A percentile compares a stretch with the other conserved stretches of the same genome.
These are phyloP conservation scores for Serranus cabrilla DNA, from an alignment of 2,797 vertebrate species.

Conservation along the genomic window DNA sequence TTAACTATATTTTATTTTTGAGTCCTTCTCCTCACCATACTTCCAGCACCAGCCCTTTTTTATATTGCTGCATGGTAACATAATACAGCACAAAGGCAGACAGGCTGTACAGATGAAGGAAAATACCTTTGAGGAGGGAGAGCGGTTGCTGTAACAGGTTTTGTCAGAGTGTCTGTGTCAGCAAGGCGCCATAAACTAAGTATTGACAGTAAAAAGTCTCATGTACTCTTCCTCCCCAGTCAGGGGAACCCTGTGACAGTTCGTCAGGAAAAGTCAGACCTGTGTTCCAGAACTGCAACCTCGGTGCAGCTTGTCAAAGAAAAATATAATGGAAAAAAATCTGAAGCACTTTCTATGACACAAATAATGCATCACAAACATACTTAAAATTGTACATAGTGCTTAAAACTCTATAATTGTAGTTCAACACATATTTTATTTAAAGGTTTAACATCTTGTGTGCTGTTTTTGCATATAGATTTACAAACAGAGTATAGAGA, in stretches of 20 bases:
- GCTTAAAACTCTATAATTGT: no score
- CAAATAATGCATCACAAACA: no score
- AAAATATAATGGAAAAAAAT: not conserved
- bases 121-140: conserved; percentile 17
- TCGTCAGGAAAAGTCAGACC: conserved; percentile 14
- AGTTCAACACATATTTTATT: no score
- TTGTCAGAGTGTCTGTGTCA: conserved; percentile 56
- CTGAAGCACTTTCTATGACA: no score
- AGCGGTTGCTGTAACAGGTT: conserved; percentile 40
- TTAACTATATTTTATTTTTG: no score
- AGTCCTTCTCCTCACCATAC: not conserved
- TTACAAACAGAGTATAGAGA: no score
- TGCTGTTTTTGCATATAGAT: no score
- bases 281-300: not conserved
- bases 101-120: conserved; percentile 30
- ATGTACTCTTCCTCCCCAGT: conserved; percentile 12
- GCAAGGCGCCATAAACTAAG: conserved; percentile 36
- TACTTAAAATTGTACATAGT: no score
- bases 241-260: conserved; percentile 30
- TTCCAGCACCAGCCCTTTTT: not conserved
- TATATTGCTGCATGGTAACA: not conserved
- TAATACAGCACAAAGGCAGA: conserved; percentile 7
- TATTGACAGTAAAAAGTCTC: conserved; percentile 37
- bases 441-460: no score
- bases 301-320: not conserved